Evolutionary conservation across 2,888 invertebrate species (phyloP).

Genomic region (Ennomos erosarius): DNA sequence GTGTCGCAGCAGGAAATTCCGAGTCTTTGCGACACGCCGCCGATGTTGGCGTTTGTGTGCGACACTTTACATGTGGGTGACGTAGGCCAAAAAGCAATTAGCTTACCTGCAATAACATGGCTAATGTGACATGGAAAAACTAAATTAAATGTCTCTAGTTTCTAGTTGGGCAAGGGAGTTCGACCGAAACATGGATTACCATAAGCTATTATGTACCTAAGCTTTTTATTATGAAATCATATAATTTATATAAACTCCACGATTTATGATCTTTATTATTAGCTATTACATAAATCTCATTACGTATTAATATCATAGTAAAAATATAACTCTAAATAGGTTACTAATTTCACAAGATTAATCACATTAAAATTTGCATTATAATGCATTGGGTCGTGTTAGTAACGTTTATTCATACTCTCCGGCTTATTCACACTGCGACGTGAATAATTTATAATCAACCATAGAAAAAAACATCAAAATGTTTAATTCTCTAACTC

Average conservation of each 20-base stretch:
- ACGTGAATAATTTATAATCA: constrained; percentile 7
- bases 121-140: too few species aligned
- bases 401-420: constrained; percentile 1
- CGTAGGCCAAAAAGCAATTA: constrained; percentile 1
- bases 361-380: constrained; percentile 1
- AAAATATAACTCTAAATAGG: background rate
- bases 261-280: background rate
- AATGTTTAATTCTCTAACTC: constrained; percentile 12
- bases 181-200: too few species aligned
- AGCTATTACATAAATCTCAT: constrained; percentile 1
- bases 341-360: background rate
- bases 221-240: background rate
- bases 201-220: too few species aligned
- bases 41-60: too few species aligned
- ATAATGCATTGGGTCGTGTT: background rate
- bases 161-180: too few species aligned
- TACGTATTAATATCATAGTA: background rate
- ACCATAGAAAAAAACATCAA: too few species aligned
- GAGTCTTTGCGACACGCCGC: background rate
- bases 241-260: background rate
- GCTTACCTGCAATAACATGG: too few species aligned
- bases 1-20: constrained; percentile 26
- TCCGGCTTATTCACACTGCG: background rate
- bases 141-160: too few species aligned
- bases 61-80: background rate